Base-by-base conservation (phyloP, 2,888 invertebrate species). In the Archaeoteleia sp. region DNA sequence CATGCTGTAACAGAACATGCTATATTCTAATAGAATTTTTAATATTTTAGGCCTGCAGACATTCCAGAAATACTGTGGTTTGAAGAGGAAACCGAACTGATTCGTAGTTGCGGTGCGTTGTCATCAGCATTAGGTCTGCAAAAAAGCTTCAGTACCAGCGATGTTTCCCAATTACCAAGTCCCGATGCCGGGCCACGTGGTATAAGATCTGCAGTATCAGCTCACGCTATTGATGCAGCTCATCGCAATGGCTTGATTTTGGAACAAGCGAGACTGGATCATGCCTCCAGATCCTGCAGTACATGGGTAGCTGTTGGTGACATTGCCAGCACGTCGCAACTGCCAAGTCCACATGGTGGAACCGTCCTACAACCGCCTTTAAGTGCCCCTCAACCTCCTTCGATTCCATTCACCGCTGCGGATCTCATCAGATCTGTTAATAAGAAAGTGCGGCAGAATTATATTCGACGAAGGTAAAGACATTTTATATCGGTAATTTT, bases 231-330 rank as follows among this genome's bases (percentile, higher is more conserved):
- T n/a, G 89, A 88, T 71, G 81, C 89, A 34, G 75, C 75, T 23
- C 88, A 89, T 76, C 82, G 89, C 57, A 87, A 86, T 40, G 87
- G 88, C 9, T 86, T 88, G 66, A 78, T 89, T 42, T 74, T 89
- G 55, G 89, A 89, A 71, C 88, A 89, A 63, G 87, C 88, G 1
- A 86, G 90, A 42, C 85, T 92, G 65, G 91, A 91, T 54, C 87
- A 88, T 57, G 87, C 89, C 12, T 90, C 89, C 6, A 87, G 95
- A 1, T 94, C 94, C 0, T 94, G 94, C 85, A 93, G 93, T 70
- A 95, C 94, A 0, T 95, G 95, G 94, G 95, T 94, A 0, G 94
- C 92, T 71, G 94, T 94, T 1, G 95, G 95, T 0, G 92, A 92
- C 79, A 87, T 91, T 15, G 89, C 89, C 0, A 90, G 90, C 46